Base-by-base conservation (phyloP, 2,888 invertebrate genomes). In the Dyspetes luteomarginatus region DNA sequence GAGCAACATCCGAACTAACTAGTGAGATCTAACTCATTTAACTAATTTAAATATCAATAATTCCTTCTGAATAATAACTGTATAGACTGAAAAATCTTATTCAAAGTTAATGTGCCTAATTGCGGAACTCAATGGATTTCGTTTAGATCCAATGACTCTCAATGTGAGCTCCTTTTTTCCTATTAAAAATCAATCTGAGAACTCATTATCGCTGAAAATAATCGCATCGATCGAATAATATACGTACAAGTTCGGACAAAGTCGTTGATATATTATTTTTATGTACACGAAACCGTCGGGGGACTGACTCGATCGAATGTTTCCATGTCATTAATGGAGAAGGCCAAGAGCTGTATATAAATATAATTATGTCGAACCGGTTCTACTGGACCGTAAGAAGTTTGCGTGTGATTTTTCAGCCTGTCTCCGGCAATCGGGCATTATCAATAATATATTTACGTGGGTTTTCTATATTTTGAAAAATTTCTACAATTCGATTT, bases 331-430 rank as follows among this genome's bases (percentile, higher is more conserved):
- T 41, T 19, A 30, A 52, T 22, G 50, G 7, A 7, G 17, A 64
- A 78, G 73, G 68, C 56, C 73, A 52, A 73, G 24, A 19, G 28
- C 68, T 56, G 17, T 45, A 62, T 30, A 45, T 62, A 22, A 28
- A 19, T 55, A 56, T 67, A 62, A 78, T 78, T 73, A 73, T 26
- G 50, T 26, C 48, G 45, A 73, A 73, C 78, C 78, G 73, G 78
- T 78, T 78, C 15, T 9, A 24, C 9, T 26, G 36, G 56, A 55
- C 50, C 26, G 26, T 50, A 22, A 5, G 19, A 22, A n/a, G 48
- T 12, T 55, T 19, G 24, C 7, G 17, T 4, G 22, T 12, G 45
- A 69, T 69, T 28, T 28, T 36, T 45, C 19, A n/a, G n/a, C n/a
- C n/a, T n/a, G n/a, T n/a, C n/a, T n/a, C n/a, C n/a, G n/a, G 36